Base-by-base conservation (phyloP, 2,888 invertebrate genomes). In the Tridacna gigas region DNA sequence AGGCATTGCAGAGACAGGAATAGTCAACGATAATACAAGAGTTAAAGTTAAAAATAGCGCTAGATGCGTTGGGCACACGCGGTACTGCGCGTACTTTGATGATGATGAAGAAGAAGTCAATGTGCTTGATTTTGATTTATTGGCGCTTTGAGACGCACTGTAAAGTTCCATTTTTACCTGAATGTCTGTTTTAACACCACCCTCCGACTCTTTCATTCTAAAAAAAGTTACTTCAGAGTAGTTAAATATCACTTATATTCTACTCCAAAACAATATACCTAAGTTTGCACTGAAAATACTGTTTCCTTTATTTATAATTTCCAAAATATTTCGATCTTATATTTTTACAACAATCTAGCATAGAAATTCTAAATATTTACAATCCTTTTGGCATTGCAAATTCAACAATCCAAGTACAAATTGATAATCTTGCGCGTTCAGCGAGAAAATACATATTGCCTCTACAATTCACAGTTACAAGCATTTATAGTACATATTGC, bases 1-100 rank as follows among this genome's bases (percentile, higher is more conserved):
- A 4, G 87, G 84, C 83, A 87, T 84, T 3, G 75, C 82, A 12
- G 79, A 65, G 22, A 65, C 75, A 20, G 71, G 71, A 51, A 4
- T 51, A 1, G 63, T 63, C 2, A 63, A 9, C 2, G 63, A 63
- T 63, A 63, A 56, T 56, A 56, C 56, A 37, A 37, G 37, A 67
- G 45, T 67, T 45, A 71, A 25, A 25, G 71, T 45, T 71, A 71
- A 71, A 51, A 71, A 51, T 51, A 71, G 20, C 25, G 51, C 71
- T 47, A 71, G 26, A 51, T 51, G 15, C 12, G 71, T 71, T 11
- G 69, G 65, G 26, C 25, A 28, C 26, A 65, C 65, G 28, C 26
- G 25, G 11, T 20, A 15, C 15, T 65, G 65, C 20, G 26, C 15
- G 11, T 26, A 65, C 15, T 65, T 65, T 65, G 65, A 65, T 37